Evolutionary conservation across 2,797 vertebrate genomes (phyloP), one percentile per base, ranked within the genome.

Genomic region (Picus viridis): DNA sequence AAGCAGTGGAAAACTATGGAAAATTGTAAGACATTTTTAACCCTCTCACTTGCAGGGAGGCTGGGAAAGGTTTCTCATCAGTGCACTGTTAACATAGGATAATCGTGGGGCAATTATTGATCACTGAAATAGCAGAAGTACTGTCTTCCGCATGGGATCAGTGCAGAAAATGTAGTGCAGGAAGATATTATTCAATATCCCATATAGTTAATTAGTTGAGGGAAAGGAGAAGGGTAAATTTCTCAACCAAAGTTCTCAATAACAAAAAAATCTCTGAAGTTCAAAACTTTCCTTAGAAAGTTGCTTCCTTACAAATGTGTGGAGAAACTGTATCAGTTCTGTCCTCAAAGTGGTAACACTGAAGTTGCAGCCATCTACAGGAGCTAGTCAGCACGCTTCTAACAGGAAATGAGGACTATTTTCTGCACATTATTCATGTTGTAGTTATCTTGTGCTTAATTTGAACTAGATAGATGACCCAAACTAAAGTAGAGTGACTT

Each of bases 81-180:
- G 32, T 49, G n/a, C 7, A 16, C 9, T 53, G 22, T 22, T 10
- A 41, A 1, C 12, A 13, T 0, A 39, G 12, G 12, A 9, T 43
- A 17, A 20, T 16, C 34, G 15, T 7, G 36, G 57, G 73, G 18
- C 13, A 34, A 14, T 24, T 49, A 8, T 3, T 2, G 24, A 39
- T 36, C 12, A 16, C 14, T 4, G 7, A 12, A 32, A 71, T 24
- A 84, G 36, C 7, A 0, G 15, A 70, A 17, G 5, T 12, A 34
- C 16, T 17, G 3, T 32, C 11, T 74, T 49, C 19, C 78, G 24
- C 8, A 7, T 9, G 20, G 6, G 5, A 24, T 82, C 67, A 51
- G 30, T 10, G 24, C 8, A 78, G 62, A 49, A 65, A 54, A 54
- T 6, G 16, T 26, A 65, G 8, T 30, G 34, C 30, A 19, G 39